Evolutionary conservation across 2,888 invertebrate species (phyloP).

Genomic region (Chrysotoxum bicinctum): DNA sequence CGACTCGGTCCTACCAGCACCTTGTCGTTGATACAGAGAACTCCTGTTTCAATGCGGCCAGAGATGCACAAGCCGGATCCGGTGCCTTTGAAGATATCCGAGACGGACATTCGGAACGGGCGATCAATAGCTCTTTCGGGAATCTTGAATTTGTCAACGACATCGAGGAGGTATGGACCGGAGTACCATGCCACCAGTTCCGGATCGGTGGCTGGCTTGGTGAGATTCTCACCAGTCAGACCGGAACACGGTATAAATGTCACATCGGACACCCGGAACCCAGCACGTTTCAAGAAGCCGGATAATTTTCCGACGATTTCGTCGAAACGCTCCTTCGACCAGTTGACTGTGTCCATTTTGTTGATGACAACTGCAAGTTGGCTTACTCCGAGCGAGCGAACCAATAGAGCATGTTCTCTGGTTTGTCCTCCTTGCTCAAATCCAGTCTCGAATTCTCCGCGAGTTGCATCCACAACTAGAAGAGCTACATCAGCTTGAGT

Average conservation of each 20-base stretch:
- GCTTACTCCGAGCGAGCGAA: constrained; percentile 93
- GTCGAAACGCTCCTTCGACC: constrained; percentile 94
- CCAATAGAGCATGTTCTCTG: constrained; percentile 97
- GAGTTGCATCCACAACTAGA: constrained; percentile 96
- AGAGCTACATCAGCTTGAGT: constrained; percentile 99
- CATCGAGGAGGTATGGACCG: constrained; percentile 92
- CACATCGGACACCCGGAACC: constrained; percentile 93
- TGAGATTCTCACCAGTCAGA: constrained; percentile 96
- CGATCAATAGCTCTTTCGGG: constrained; percentile 93
- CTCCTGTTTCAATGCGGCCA: constrained; percentile 96
- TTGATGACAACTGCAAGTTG: constrained; percentile 98
- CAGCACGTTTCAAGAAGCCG: constrained; percentile 93
- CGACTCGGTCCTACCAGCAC: constrained; percentile 92
- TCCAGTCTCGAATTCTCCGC: constrained; percentile 99
- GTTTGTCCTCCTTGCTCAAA: constrained; percentile 99
- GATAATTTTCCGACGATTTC: constrained; percentile 93
- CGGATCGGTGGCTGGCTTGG: constrained; percentile 85
- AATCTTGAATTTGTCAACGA: constrained; percentile 93
- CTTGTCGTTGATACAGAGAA: constrained; percentile 92
- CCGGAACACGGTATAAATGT: constrained; percentile 97
- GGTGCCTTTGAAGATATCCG: constrained; percentile 96
- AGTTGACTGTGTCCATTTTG: constrained; percentile 97
- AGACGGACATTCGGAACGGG: constrained; percentile 95
- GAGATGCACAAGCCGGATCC: constrained; percentile 95
- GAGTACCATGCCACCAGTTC: constrained; percentile 89